Percentiles rank a stretch among this genome's conserved stretches.
These are phyloP conservation scores for Heterocephalus glaber DNA, from an alignment of 2,113 vertebrate genomes.

Conservation along the genomic window DNA sequence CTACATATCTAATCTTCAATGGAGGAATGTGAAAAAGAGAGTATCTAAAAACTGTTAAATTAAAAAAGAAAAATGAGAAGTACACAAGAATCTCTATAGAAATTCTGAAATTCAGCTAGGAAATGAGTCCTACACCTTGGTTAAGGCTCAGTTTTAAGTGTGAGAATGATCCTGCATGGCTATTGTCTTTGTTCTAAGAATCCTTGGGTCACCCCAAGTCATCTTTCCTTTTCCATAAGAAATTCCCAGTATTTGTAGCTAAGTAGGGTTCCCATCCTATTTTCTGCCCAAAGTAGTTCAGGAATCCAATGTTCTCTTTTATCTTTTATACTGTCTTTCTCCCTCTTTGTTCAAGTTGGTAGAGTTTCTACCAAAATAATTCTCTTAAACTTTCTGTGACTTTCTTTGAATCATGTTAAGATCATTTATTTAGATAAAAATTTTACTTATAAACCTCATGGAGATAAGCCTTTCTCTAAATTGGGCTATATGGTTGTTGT, in stretches of 20 bases:
- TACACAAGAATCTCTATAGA: neutral
- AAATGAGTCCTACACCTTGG: neutral
- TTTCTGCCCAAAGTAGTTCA: neutral
- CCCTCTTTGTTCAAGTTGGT: neutral
- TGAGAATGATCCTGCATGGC: neutral
- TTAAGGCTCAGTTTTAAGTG: neutral
- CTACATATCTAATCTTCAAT: neutral
- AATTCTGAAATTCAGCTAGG: neutral
- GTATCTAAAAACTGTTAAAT: neutral
- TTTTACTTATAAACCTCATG: neutral
- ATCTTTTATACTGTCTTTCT: neutral
- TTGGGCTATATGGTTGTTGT: neutral
- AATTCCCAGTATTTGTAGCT: neutral
- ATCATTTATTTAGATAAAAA: conserved; percentile 39
- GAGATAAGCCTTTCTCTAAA: neutral
- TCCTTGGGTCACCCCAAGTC: neutral
- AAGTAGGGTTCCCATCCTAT: neutral
- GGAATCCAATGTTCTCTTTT: neutral
- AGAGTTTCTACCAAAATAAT: neutral
- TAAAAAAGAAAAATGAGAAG: neutral
- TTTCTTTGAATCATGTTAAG: neutral
- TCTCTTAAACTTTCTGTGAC: neutral
- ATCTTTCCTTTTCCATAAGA: neutral
- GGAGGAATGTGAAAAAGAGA: neutral
- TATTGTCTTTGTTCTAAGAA: neutral